Evolutionary conservation across 2,888 invertebrate species (phyloP).

Genomic region (Deroplatys truncata): DNA sequence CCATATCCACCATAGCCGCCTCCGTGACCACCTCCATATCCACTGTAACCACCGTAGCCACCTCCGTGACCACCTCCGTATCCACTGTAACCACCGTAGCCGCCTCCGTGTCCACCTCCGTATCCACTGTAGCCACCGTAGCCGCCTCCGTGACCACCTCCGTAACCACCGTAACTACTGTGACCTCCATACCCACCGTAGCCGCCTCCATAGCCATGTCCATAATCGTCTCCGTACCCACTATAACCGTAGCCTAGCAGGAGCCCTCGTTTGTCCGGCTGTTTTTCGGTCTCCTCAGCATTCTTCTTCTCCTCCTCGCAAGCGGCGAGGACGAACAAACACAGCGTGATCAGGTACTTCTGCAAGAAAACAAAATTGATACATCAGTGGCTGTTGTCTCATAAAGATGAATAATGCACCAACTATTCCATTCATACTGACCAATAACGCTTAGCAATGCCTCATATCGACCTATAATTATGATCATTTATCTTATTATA

Average conservation of each 20-base stretch:
- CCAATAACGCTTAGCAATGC: too few relatives aligned
- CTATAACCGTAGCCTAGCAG: not conserved
- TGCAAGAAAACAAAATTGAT: too few relatives aligned
- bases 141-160: not conserved
- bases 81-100: not conserved
- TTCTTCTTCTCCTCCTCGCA: too few relatives aligned
- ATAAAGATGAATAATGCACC: too few relatives aligned
- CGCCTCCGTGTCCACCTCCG: not conserved
- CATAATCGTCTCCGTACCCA: too few relatives aligned
- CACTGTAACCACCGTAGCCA: too few relatives aligned
- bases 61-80: not conserved
- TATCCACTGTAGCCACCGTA: not conserved
- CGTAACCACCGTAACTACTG: conserved; percentile 29
- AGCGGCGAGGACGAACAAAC: too few relatives aligned
- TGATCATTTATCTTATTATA: too few relatives aligned
- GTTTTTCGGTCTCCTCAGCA: not conserved
- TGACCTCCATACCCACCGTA: conserved; percentile 25
- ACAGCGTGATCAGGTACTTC: too few relatives aligned
- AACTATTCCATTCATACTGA: too few relatives aligned
- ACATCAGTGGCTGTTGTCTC: too few relatives aligned
- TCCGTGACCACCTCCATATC: conserved; percentile 16
- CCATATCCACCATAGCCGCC: not conserved
- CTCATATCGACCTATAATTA: too few relatives aligned
- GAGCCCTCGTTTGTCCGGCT: conserved; percentile 20
- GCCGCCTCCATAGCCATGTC: not conserved